Conservation (phyloP, 2,888 invertebrate species). For the Clepsis dumicolana region DNA sequence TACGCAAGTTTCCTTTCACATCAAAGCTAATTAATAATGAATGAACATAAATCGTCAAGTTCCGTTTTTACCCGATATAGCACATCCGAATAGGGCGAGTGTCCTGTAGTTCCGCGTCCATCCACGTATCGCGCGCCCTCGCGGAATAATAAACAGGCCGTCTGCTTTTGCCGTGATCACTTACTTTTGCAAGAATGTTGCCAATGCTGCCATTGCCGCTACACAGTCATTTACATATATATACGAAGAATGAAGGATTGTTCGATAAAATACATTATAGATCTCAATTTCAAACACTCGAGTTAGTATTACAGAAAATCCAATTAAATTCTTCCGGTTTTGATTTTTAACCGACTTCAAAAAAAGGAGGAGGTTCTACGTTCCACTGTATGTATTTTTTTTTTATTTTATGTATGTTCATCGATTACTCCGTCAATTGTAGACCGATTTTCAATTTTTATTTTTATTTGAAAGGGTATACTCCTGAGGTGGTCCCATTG, state of each 20-base stretch:
- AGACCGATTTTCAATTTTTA: too few species aligned
- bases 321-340: not conserved
- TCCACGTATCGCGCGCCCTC: conserved; percentile 13
- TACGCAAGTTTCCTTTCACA: conserved; percentile 44
- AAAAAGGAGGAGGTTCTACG: too few species aligned
- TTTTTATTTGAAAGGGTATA: too few species aligned
- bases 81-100: conserved; percentile 38
- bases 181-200: conserved; percentile 27
- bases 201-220: conserved; percentile 1
- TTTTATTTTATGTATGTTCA: too few species aligned
- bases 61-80: conserved; percentile 44
- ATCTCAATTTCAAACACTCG: not conserved
- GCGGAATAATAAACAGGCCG: conserved; percentile 32
- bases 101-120: conserved; percentile 37
- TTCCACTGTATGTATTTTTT: too few species aligned
- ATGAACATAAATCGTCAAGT: conserved; percentile 44
- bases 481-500: too few species aligned
- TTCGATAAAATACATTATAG: not conserved
- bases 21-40: conserved; percentile 43
- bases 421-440: too few species aligned
- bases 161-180: conserved; percentile 6
- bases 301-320: not conserved
- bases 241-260: not conserved
- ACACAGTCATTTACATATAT: not conserved
- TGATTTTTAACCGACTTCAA: too few species aligned